Evolutionary conservation across 1,140 invertebrate genomes (phyloP).

Genomic region (Telenomus remus): DNA sequence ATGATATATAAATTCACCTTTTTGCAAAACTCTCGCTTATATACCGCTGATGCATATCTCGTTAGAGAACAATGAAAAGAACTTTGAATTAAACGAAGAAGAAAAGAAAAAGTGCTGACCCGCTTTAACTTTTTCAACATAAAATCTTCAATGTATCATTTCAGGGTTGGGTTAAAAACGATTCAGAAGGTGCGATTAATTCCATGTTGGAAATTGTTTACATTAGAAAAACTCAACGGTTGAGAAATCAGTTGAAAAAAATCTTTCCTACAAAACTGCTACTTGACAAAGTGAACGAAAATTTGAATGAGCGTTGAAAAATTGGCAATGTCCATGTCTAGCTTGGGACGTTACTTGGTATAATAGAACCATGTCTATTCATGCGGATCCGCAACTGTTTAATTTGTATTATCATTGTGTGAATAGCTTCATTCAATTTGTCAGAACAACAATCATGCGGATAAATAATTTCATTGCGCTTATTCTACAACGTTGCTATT

Average conservation of each 20-base stretch:
- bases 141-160: conserved; percentile 30
- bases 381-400: conserved; percentile 31
- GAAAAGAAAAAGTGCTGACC: conserved; percentile 37
- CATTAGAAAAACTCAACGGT: too few relatives aligned
- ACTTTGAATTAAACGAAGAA: conserved; percentile 48
- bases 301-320: conserved; percentile 4
- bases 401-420: conserved; percentile 38
- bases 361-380: conserved; percentile 33
- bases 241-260: too few relatives aligned
- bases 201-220: too few relatives aligned
- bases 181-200: too few relatives aligned
- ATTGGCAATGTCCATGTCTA: conserved; percentile 15
- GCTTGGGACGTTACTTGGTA: conserved; percentile 2
- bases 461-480: conserved; percentile 43
- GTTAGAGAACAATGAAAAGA: conserved; percentile 51
- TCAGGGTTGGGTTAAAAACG: too few relatives aligned
- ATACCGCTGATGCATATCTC: conserved; percentile 46
- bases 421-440: conserved; percentile 49
- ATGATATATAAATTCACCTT: conserved; percentile 2
- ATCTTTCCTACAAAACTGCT: too few relatives aligned
- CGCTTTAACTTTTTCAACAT: conserved; percentile 32
- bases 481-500: conserved; percentile 28
- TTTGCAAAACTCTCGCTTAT: conserved; percentile 23
- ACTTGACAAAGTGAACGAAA: too few relatives aligned
- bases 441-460: conserved; percentile 24